Conservation (phyloP, 2,888 invertebrate genomes). For the Antheraea assamensis region DNA sequence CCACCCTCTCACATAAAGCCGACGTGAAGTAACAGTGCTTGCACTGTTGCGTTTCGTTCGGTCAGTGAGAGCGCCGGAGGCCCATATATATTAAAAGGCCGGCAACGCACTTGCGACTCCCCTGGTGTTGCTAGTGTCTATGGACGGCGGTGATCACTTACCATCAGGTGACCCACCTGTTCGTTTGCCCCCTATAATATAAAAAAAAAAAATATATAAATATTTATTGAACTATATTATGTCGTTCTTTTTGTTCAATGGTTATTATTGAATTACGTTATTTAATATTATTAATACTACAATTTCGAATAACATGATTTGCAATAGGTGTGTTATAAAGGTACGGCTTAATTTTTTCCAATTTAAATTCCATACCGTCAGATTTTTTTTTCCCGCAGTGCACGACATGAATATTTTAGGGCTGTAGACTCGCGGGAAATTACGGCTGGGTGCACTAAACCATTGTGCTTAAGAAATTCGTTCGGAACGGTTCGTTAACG, state of each 20-base stretch:
- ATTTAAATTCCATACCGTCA: conserved; percentile 59
- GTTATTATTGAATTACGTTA: neutral
- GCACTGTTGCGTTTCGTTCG: no score
- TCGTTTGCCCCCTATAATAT: no score
- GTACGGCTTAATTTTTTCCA: conserved; percentile 43
- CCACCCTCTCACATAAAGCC: no score
- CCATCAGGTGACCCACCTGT: no score
- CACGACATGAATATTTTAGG: conserved; percentile 66
- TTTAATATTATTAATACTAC: conserved; percentile 28
- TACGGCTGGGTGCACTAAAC: conserved; percentile 58
- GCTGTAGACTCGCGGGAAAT: conserved; percentile 64
- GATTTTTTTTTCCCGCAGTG: conserved; percentile 50
- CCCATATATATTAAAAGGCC: no score
- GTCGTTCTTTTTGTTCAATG: neutral
- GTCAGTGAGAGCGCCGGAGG: no score
- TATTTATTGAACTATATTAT: no score
- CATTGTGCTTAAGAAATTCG: conserved; percentile 58
- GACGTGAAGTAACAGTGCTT: no score
- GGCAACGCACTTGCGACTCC: no score
- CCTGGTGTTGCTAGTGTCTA: no score
- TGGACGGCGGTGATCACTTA: no score
- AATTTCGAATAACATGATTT: conserved; percentile 36
- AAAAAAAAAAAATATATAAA: no score
- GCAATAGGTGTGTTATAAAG: conserved; percentile 30
- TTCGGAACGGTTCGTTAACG: conserved; percentile 44